Conservation (phyloP, 2,888 invertebrate species). For the Homarus gammarus region DNA sequence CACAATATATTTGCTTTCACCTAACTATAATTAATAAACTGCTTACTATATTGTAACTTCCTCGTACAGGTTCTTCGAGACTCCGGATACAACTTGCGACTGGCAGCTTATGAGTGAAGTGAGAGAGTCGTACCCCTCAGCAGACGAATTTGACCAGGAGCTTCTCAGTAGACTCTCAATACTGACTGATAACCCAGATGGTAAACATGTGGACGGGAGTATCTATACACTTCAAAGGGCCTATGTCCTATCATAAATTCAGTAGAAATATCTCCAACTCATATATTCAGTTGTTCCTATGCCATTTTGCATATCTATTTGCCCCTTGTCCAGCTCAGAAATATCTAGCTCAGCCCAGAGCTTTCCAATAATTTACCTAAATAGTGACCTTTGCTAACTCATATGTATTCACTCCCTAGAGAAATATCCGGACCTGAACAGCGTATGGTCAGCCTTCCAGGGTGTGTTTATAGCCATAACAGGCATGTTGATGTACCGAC, state of each 20-base stretch:
- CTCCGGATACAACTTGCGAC: constrained; percentile 74
- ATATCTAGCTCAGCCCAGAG: no score
- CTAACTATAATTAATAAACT: no score
- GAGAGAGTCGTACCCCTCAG: constrained; percentile 74
- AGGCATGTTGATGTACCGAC: constrained; percentile 83
- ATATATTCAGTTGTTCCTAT: no score
- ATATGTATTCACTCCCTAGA: constrained; percentile 72
- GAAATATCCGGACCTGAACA: constrained; percentile 77
- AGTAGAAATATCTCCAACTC: no score
- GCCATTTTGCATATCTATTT: no score
- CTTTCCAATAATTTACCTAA: no score
- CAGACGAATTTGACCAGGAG: constrained; percentile 77
- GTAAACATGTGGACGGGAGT: constrained; percentile 24
- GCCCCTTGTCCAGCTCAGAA: no score
- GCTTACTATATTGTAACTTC: no score
- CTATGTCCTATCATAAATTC: no score
- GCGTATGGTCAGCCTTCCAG: constrained; percentile 83
- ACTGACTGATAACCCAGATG: constrained; percentile 36
- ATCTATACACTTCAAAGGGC: no score
- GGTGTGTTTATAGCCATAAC: constrained; percentile 82
- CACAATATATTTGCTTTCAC: no score
- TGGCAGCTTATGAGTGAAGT: constrained; percentile 77
- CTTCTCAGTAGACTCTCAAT: constrained; percentile 70
- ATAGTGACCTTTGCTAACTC: no score
- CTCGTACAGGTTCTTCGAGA: constrained; percentile 76